phyloP scores from a whole-genome alignment of 2,888 invertebrate genomes.

The Sinohyriopsis cumingii region DNA sequence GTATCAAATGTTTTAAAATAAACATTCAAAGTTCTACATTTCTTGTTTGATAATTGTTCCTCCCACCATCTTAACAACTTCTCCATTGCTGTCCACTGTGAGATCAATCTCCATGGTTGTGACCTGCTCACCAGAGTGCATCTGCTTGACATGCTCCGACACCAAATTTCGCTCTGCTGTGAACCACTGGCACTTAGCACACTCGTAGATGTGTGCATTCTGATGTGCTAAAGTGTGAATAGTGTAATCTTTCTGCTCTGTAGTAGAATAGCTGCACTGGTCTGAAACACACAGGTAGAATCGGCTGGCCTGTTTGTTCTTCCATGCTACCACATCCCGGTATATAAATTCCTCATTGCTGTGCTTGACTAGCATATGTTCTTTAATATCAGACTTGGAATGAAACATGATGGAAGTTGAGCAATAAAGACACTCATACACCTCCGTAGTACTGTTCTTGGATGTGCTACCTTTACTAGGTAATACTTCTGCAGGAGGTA shows the following conservation, averaged over 20 bases:
- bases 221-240: slow-evolving; percentile 42
- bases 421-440: slow-evolving; percentile 42
- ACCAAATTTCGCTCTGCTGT: slow-evolving; percentile 23
- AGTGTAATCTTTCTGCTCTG: slow-evolving; percentile 34
- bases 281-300: slow-evolving; percentile 48
- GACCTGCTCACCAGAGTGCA: slow-evolving; percentile 29
- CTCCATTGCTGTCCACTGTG: slow-evolving; percentile 29
- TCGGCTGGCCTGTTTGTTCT: slow-evolving; percentile 35
- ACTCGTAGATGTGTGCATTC: slow-evolving; percentile 44
- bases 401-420: slow-evolving; percentile 11
- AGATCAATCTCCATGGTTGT: slow-evolving; percentile 34
- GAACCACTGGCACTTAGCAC: slow-evolving; percentile 47
- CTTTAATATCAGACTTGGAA: slow-evolving; percentile 41
- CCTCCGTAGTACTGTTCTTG: slow-evolving; percentile 16
- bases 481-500: slow-evolving; percentile 2
- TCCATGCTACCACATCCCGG: slow-evolving; percentile 46
- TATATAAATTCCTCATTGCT: slow-evolving; percentile 41
- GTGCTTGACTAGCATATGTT: slow-evolving; percentile 44
- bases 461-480: slow-evolving; percentile 6
- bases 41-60: slow-evolving; percentile 43
- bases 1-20: no score
- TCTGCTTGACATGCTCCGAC: slow-evolving; percentile 26
- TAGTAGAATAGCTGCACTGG: slow-evolving; percentile 34
- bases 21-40: neutral
- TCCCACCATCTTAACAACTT: slow-evolving; percentile 29